Base-by-base conservation (phyloP, 1,140 invertebrate species). In the Drosophila tristis region DNA sequence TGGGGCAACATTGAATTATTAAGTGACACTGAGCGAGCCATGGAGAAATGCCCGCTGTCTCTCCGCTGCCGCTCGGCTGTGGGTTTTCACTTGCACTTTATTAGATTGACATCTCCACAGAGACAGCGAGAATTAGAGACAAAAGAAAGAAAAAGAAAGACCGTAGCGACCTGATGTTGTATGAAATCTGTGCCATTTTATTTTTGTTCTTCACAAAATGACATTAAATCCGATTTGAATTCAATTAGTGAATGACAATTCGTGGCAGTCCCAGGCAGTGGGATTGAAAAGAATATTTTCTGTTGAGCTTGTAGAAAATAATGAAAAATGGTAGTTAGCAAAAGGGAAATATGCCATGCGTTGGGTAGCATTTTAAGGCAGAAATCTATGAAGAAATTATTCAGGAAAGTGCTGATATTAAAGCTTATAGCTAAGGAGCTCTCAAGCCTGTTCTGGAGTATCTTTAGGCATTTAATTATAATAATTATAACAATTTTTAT, bases 151-250 rank as follows among this genome's bases (percentile, higher is more conserved):
- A 66, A 42, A 42, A 68, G 26, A 20, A 43, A 55, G 35, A 49
- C 51, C 15, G 11, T 13, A 3, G 11, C 35, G 4, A 39, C 20
- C 43, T 26, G 35, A n/a, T 16, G 16, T 31, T 15, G 20, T 31
- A 20, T 59, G 16, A 72, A 75, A 72, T 81, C 59, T 68, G 62
- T 47, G 64, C 51, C 66, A 78, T 56, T 35, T 67, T 51, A 39
- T 39, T 58, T 82, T 55, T 26, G 16, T 39, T 39, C 4, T 2
- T 39, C 11, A 23, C 26, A 9, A 74, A 77, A 65, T 68, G 45
- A 57, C 39, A 76, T 77, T 68, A 85, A 84, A 84, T 79, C 62
- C 66, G 80, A 73, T 77, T 85, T 66, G 42, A 74, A 85, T 85
- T 77, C 68, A 86, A 77, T 80, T 74, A 85, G 64, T 29, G 29